Evolutionary conservation across 1,140 invertebrate species (phyloP).

Genomic region (Camponotus vicinus): DNA sequence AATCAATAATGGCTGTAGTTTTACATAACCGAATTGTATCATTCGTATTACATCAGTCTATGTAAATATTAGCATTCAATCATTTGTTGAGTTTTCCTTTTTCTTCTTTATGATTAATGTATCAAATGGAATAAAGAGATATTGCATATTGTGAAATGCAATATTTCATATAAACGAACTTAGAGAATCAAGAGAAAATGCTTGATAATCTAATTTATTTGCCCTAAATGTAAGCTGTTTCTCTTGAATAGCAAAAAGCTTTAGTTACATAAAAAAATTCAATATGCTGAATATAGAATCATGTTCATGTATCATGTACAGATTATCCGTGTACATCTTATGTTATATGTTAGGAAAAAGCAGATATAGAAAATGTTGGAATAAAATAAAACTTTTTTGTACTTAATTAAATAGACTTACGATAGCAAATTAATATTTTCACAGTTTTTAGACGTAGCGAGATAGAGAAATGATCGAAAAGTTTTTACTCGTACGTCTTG

Average conservation of each 20-base stretch:
- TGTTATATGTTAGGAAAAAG: constrained; percentile 72
- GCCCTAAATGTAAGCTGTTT: constrained; percentile 59
- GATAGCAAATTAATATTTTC: constrained; percentile 76
- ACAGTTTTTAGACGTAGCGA: constrained; percentile 70
- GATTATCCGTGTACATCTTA: constrained; percentile 62
- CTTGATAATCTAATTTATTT: constrained; percentile 72
- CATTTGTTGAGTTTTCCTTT: constrained; percentile 66
- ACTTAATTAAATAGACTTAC: constrained; percentile 82
- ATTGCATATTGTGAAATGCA: background rate
- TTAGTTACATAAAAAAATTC: constrained; percentile 38
- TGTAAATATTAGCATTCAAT: constrained; percentile 81
- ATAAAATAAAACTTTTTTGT: constrained; percentile 81
- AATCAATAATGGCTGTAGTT: constrained; percentile 76
- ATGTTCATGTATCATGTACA: constrained; percentile 71
- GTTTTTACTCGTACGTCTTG: constrained; percentile 67
- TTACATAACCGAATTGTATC: constrained; percentile 76
- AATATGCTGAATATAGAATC: constrained; percentile 40
- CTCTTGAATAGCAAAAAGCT: constrained; percentile 45
- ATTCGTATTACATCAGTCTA: constrained; percentile 76
- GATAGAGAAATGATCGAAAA: constrained; percentile 28
- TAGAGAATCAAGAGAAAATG: constrained; percentile 46
- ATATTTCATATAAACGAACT: constrained; percentile 62
- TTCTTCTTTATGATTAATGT: constrained; percentile 47
- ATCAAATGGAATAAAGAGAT: constrained; percentile 48
- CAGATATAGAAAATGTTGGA: constrained; percentile 67